These are phyloP conservation scores for Podargus strigoides DNA, from an alignment of 2,797 vertebrate species.

Conservation along the genomic window DNA sequence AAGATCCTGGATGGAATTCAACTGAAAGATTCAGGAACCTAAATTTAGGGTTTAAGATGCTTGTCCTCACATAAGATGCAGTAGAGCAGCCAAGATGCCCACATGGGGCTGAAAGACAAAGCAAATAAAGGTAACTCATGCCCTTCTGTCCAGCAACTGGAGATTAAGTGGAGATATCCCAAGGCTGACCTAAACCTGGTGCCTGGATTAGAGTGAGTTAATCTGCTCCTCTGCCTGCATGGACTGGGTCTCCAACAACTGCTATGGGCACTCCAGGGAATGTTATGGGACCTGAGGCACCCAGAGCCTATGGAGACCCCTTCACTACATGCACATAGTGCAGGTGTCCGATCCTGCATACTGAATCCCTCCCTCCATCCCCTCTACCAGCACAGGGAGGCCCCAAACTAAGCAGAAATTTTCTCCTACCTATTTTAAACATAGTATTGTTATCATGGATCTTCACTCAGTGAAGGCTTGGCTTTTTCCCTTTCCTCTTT, in stretches of 20 bases:
- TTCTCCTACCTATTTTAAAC: background rate
- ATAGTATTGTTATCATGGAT: background rate
- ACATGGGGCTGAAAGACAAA: background rate
- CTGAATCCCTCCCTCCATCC: background rate
- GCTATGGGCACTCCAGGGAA: too few relatives aligned
- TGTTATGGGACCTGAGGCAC: background rate
- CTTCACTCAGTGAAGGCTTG: background rate
- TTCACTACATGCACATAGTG: background rate
- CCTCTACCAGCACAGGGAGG: background rate
- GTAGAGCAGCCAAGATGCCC: background rate
- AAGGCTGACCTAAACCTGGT: background rate
- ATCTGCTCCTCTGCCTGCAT: background rate
- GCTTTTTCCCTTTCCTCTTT: background rate
- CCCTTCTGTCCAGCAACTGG: background rate
- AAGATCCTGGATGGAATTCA: background rate
- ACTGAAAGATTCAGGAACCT: background rate
- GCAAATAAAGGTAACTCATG: background rate
- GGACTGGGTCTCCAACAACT: background rate
- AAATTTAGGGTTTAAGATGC: background rate
- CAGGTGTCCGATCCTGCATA: background rate
- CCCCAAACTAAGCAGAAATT: background rate
- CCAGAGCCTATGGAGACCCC: background rate
- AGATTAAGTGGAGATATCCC: background rate
- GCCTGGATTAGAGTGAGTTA: background rate
- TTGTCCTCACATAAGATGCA: background rate